Evolutionary conservation across 2,113 vertebrate genomes (phyloP).

Genomic region (Dendropsophus ebraccatus): DNA sequence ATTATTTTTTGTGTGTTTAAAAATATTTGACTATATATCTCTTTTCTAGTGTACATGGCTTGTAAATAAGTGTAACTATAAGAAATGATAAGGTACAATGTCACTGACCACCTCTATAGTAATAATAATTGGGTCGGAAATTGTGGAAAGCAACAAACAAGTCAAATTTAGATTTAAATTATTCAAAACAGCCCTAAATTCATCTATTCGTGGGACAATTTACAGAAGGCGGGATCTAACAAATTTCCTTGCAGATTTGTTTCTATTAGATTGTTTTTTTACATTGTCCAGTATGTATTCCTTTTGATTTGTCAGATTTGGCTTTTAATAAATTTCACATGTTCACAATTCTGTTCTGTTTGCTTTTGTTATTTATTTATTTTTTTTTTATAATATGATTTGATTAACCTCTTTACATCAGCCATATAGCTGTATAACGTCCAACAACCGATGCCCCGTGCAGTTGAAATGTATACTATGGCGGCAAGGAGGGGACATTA

Average conservation of each 20-base stretch:
- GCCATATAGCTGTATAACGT: too few species aligned
- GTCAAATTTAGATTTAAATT: not conserved
- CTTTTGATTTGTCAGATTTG: not conserved
- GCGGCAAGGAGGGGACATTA: too few species aligned
- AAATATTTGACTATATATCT: not conserved
- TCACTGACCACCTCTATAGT: not conserved
- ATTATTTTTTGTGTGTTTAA: not conserved
- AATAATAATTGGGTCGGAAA: not conserved
- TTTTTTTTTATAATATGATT: not conserved
- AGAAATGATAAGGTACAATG: not conserved
- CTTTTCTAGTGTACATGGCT: not conserved
- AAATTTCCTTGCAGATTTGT: not conserved
- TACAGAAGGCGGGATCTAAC: not conserved
- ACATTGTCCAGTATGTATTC: not conserved
- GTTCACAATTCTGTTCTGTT: not conserved
- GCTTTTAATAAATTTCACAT: not conserved
- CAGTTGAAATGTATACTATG: too few species aligned
- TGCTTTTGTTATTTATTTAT: not conserved
- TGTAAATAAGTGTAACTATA: not conserved
- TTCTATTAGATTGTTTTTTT: not conserved
- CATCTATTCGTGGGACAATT: not conserved
- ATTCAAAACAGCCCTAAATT: not conserved
- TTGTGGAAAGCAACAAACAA: not conserved
- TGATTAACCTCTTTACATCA: too few species aligned
- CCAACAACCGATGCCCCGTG: too few species aligned